These are phyloP conservation scores for Fopius arisanus DNA, from an alignment of 1,140 invertebrate genomes.

Conservation along the genomic window DNA sequence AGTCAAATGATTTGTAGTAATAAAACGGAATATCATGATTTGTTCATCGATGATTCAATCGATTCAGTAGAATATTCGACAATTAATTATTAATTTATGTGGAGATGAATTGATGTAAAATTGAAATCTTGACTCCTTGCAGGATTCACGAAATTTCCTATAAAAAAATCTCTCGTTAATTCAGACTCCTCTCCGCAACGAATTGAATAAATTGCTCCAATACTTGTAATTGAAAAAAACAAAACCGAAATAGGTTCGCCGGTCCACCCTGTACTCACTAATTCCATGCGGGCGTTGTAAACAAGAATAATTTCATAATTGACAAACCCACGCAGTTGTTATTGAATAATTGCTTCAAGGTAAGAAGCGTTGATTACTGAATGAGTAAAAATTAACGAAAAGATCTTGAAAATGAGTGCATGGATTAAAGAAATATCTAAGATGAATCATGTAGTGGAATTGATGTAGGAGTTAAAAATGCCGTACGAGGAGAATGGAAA, in stretches of 20 bases:
- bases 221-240: background rate
- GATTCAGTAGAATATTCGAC: too few species aligned
- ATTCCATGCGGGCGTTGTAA: conserved; percentile 43
- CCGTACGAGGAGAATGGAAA: conserved; percentile 54
- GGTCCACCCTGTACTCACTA: conserved; percentile 20
- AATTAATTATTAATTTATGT: too few species aligned
- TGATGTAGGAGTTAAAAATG: conserved; percentile 40
- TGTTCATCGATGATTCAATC: too few species aligned
- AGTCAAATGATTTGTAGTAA: too few species aligned
- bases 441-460: background rate
- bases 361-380: conserved; percentile 32
- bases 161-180: background rate
- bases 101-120: too few species aligned
- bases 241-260: too few species aligned
- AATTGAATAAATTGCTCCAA: background rate
- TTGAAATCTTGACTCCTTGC: too few species aligned
- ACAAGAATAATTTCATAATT: conserved; percentile 57
- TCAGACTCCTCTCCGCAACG: background rate
- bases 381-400: conserved; percentile 30
- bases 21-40: too few species aligned
- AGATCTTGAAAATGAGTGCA: background rate
- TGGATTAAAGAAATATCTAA: background rate
- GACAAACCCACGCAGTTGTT: conserved; percentile 46
- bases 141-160: too few species aligned
- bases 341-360: conserved; percentile 54